Percentiles rank a stretch among this genome's conserved stretches.
Evolutionary conservation across 2,888 invertebrate species (phyloP).

Genomic region (Idaea straminata): DNA sequence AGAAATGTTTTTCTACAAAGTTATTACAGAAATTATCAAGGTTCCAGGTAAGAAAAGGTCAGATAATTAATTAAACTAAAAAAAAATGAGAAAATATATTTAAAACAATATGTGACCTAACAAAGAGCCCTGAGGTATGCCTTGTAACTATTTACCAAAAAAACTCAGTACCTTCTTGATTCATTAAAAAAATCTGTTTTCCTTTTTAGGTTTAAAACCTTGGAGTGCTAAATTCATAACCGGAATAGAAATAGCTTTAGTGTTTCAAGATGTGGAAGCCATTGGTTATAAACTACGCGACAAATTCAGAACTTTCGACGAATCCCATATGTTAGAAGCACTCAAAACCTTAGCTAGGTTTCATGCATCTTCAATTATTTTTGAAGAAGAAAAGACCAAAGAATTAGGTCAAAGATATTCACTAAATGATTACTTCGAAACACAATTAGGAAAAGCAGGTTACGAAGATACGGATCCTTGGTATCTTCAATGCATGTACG

Average conservation of each 20-base stretch:
- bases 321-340: conserved; percentile 67
- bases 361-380: conserved; percentile 76
- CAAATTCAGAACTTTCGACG: conserved; percentile 64
- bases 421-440: conserved; percentile 51
- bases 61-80: neutral
- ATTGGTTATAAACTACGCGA: conserved; percentile 50
- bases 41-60: conserved; percentile 45
- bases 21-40: conserved; percentile 50
- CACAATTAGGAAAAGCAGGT: conserved; percentile 47
- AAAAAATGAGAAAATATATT: too few relatives aligned
- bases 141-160: too few relatives aligned
- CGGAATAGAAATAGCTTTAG: conserved; percentile 50
- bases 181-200: neutral
- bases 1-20: conserved; percentile 56
- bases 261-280: conserved; percentile 66
- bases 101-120: too few relatives aligned
- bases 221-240: conserved; percentile 60
- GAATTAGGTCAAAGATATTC: conserved; percentile 41
- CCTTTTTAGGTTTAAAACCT: conserved; percentile 48
- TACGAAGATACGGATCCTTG: conserved; percentile 50
- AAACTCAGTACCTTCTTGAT: neutral
- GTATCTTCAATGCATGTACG: conserved; percentile 62
- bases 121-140: too few relatives aligned
- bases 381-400: conserved; percentile 63
- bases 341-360: conserved; percentile 70